Conservation (phyloP, 2,888 invertebrate genomes). For the Synergus umbraculus region DNA sequence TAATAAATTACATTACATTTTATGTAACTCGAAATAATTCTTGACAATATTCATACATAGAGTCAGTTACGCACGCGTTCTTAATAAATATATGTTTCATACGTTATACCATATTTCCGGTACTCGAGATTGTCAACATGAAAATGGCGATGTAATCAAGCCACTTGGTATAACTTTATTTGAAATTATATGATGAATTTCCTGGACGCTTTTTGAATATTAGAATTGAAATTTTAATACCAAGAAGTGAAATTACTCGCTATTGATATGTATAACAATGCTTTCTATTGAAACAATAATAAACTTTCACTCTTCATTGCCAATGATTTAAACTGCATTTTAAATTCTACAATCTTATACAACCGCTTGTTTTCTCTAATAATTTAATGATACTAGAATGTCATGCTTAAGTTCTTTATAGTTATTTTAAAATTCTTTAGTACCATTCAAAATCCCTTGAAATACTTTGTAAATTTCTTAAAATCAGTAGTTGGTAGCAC, state of each 20-base stretch:
- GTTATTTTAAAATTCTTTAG: too few species aligned
- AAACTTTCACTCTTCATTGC: constrained; percentile 10
- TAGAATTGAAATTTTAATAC: not conserved
- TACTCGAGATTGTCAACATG: constrained; percentile 35
- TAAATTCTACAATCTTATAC: not conserved
- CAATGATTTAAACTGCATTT: not conserved
- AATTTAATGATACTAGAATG: not conserved
- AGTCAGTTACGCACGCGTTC: not conserved
- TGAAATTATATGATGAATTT: constrained; percentile 10
- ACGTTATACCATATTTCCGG: constrained; percentile 16
- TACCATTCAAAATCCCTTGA: too few species aligned
- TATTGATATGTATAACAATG: constrained; percentile 21
- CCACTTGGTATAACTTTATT: constrained; percentile 14
- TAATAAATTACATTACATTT: not conserved
- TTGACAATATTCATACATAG: not conserved
- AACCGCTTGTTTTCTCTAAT: not conserved
- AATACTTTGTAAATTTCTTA: too few species aligned
- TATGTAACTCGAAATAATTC: not conserved
- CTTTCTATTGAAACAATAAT: constrained; percentile 8
- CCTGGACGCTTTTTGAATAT: constrained; percentile 1
- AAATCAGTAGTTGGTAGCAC: too few species aligned
- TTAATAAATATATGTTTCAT: constrained; percentile 6
- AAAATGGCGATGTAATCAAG: constrained; percentile 28
- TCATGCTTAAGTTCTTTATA: not conserved
- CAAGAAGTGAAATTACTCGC: constrained; percentile 22